Percentiles rank a stretch among this genome's conserved stretches.
phyloP scores from a whole-genome alignment of 2,888 invertebrate genomes.

The Pollenia angustigena region DNA sequence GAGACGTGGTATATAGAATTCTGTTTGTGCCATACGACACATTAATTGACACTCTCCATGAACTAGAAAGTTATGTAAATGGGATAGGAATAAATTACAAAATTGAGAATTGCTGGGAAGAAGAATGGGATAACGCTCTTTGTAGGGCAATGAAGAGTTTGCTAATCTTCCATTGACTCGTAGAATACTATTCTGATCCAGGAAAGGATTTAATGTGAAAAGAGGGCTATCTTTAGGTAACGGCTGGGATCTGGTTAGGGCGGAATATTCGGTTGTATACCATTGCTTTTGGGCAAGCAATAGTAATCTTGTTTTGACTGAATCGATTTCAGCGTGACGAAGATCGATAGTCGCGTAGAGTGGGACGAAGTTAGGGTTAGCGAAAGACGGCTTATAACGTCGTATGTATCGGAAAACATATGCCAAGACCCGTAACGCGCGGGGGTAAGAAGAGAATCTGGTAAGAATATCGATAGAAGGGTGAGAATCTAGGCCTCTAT shows the following conservation, averaged over 20 bases:
- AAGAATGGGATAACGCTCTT: not conserved
- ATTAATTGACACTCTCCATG: too few relatives aligned
- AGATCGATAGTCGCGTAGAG: not conserved
- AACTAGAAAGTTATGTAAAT: too few relatives aligned
- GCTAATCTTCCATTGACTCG: too few relatives aligned
- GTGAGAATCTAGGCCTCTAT: too few relatives aligned
- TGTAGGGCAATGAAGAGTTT: not conserved
- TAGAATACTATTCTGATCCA: not conserved
- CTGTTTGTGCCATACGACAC: too few relatives aligned
- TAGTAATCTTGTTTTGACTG: not conserved
- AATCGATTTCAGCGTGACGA: not conserved
- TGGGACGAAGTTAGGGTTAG: not conserved
- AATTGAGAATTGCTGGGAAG: not conserved
- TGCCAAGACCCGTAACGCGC: not conserved
- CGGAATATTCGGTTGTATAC: not conserved
- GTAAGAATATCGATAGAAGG: not conserved
- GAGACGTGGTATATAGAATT: not conserved
- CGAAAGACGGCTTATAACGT: not conserved
- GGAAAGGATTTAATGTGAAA: not conserved
- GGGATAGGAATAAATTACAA: too few relatives aligned
- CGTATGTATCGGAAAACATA: not conserved
- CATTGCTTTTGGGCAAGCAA: not conserved
- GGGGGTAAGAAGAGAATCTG: not conserved
- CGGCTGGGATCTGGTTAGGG: not conserved
- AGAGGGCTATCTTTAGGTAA: not conserved